Percentiles rank a stretch among this genome's conserved stretches.
These are phyloP conservation scores for Nebria ingens DNA, from an alignment of 1,140 invertebrate species.

Conservation along the genomic window DNA sequence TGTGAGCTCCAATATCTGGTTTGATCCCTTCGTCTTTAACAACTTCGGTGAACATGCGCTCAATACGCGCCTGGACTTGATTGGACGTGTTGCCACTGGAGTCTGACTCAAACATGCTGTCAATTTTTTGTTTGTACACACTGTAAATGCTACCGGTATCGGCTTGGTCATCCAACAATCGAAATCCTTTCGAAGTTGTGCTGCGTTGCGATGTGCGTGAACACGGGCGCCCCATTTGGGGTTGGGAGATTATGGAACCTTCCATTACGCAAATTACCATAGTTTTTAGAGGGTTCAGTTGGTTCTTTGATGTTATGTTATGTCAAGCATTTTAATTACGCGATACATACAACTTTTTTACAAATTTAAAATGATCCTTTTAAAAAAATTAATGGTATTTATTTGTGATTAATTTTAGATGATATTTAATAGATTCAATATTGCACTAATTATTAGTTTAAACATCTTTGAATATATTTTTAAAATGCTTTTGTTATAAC, in stretches of 20 bases:
- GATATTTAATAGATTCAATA: no score
- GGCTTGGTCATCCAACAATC: constrained; percentile 32
- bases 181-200: not conserved
- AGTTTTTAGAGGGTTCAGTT: no score
- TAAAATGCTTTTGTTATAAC: no score
- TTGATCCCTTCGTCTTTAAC: constrained; percentile 44
- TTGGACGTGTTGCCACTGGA: constrained; percentile 35
- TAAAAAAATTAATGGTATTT: no score
- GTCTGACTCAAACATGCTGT: constrained; percentile 65
- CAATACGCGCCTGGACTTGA: constrained; percentile 72
- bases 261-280: not conserved
- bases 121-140: constrained; percentile 69
- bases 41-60: constrained; percentile 74
- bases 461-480: no score
- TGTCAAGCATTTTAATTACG: no score
- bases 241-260: not conserved
- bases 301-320: no score
- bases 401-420: no score
- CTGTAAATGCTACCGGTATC: constrained; percentile 45
- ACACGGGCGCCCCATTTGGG: not conserved
- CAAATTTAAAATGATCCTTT: no score
- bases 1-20: constrained; percentile 38
- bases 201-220: not conserved
- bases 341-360: no score
- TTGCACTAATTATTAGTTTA: no score